Conservation (phyloP, 2,113 vertebrate genomes). For the Sterrhoptilus dennistouni region DNA sequence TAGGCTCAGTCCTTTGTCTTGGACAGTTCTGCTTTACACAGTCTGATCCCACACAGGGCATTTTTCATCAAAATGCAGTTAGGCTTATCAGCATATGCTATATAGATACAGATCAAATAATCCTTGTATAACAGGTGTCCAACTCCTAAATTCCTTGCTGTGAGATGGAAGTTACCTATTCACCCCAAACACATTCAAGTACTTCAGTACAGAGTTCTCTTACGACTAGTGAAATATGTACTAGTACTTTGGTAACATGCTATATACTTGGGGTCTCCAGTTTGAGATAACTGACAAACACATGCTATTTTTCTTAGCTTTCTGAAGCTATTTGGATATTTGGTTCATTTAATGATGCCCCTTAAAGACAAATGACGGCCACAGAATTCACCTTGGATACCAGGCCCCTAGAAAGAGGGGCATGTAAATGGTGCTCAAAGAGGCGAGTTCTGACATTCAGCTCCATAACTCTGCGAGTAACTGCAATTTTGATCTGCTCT, state of each 20-base stretch:
- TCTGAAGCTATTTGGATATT: not conserved
- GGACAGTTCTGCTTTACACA: not conserved
- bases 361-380: not conserved
- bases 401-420: not conserved
- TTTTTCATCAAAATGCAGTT: not conserved
- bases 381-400: not conserved
- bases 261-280: not conserved
- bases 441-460: not conserved
- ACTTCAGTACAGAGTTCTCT: not conserved
- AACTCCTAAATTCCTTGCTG: not conserved
- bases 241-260: not conserved
- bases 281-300: not conserved
- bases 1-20: not conserved
- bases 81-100: not conserved
- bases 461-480: not conserved
- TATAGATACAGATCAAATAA: not conserved
- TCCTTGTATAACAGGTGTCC: not conserved
- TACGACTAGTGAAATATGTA: not conserved
- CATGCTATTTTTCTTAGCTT: not conserved
- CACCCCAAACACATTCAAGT: not conserved
- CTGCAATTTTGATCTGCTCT: slow-evolving; percentile 30
- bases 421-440: not conserved
- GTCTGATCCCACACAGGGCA: not conserved
- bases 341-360: not conserved
- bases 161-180: not conserved